Conservation (phyloP, 2,113 vertebrate species). For the Australoheros scitulus region DNA sequence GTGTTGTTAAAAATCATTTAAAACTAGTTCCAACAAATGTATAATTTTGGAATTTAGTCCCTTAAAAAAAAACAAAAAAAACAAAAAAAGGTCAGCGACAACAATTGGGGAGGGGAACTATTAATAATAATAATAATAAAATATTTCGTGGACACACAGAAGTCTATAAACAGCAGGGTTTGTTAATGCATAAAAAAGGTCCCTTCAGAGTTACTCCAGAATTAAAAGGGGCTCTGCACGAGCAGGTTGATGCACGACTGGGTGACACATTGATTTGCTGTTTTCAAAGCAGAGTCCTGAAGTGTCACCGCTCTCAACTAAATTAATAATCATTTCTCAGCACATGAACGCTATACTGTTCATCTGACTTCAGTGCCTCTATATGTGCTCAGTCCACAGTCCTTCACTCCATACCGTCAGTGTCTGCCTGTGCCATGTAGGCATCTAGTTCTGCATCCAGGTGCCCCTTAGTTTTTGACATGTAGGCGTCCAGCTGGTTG, state of each 20-base stretch:
- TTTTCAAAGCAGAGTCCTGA: conserved; percentile 12
- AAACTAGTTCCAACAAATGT: neutral
- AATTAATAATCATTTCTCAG: conserved; percentile 4
- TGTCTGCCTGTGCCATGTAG: conserved; percentile 97
- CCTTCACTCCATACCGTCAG: conserved; percentile 87
- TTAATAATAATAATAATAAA: neutral
- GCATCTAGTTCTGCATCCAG: conserved; percentile 96
- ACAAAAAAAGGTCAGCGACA: too few relatives aligned
- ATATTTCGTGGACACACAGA: neutral
- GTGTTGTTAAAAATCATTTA: conserved; percentile 10
- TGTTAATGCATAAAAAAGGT: conserved; percentile 35
- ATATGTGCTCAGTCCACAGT: neutral
- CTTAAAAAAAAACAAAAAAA: neutral
- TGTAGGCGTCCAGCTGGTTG: conserved; percentile 97
- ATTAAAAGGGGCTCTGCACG: conserved; percentile 12
- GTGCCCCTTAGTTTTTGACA: conserved; percentile 99
- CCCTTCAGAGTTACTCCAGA: conserved; percentile 18
- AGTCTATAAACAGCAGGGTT: neutral
- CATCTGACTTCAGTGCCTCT: conserved; percentile 8
- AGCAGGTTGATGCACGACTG: conserved; percentile 15
- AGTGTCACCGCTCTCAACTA: conserved; percentile 20
- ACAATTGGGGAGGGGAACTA: neutral
- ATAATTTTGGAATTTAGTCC: neutral
- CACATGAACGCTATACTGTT: conserved; percentile 19
- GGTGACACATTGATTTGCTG: conserved; percentile 14